Percentiles rank a stretch among this genome's conserved stretches.
Conservation (phyloP, 1,140 invertebrate species). For the Thereuonema tuberculata region DNA sequence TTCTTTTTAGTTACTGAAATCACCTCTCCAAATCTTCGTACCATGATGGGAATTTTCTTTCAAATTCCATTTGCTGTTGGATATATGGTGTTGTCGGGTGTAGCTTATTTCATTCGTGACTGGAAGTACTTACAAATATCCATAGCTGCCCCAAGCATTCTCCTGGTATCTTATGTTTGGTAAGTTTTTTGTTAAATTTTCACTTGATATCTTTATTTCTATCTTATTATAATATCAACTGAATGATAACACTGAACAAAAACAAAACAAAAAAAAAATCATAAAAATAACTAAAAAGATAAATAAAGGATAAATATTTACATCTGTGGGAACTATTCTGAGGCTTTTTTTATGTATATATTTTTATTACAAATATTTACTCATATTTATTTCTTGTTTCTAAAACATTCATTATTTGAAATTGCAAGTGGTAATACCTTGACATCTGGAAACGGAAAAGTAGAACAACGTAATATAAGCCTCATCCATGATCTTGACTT, state of each 20-base stretch:
- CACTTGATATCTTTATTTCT: too few species aligned
- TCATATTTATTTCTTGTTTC: too few species aligned
- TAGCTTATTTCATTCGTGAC: slow-evolving; percentile 30
- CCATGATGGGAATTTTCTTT: slow-evolving; percentile 4
- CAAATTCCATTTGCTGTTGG: slow-evolving; percentile 8
- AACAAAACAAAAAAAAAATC: not conserved
- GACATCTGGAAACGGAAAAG: too few species aligned
- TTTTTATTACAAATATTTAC: not conserved
- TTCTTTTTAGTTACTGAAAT: slow-evolving; percentile 22
- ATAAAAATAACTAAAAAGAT: not conserved
- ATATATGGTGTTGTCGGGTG: slow-evolving; percentile 23
- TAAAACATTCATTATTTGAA: too few species aligned
- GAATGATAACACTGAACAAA: not conserved
- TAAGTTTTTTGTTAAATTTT: slow-evolving; percentile 15
- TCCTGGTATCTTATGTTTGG: slow-evolving; percentile 22
- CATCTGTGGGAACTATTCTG: too few species aligned
- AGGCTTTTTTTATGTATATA: too few species aligned
- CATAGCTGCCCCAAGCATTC: slow-evolving; percentile 18
- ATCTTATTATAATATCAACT: too few species aligned
- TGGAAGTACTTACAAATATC: slow-evolving; percentile 34
- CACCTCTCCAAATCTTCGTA: not conserved
- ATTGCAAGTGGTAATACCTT: too few species aligned
- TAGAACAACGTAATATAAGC: too few species aligned
- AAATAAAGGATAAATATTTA: not conserved
- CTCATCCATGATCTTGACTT: too few species aligned